Percentiles rank a stretch among this genome's conserved stretches.
Evolutionary conservation across 2,888 invertebrate species (phyloP).

Genomic region (Smittia sp.): DNA sequence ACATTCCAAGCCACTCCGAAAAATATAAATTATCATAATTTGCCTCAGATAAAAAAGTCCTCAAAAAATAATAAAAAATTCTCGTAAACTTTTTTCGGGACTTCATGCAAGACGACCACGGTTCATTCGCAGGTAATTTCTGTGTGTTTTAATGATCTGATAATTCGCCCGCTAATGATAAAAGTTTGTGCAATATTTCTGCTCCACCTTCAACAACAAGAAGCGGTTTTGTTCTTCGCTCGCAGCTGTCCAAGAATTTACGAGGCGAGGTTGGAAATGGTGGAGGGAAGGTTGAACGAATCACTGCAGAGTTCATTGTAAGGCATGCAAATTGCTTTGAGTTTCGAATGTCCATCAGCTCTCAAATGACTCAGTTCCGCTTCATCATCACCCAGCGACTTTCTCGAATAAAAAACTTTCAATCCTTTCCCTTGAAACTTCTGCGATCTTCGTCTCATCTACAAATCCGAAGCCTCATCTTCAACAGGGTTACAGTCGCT

Average conservation of each 20-base stretch:
- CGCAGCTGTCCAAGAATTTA: slow-evolving; percentile 40
- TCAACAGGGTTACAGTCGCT: slow-evolving; percentile 19
- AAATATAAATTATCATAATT: slow-evolving; percentile 37
- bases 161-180: slow-evolving; percentile 41
- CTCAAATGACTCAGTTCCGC: too few species aligned
- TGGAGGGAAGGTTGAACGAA: too few species aligned
- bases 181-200: slow-evolving; percentile 40
- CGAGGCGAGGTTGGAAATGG: not conserved
- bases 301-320: too few species aligned
- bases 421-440: not conserved
- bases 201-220: slow-evolving; percentile 2
- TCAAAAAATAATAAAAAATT: slow-evolving; percentile 5
- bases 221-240: slow-evolving; percentile 10
- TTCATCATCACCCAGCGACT: too few species aligned
- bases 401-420: not conserved
- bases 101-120: not conserved
- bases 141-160: slow-evolving; percentile 39
- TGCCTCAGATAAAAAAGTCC: slow-evolving; percentile 23
- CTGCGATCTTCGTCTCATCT: slow-evolving; percentile 22
- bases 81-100: slow-evolving; percentile 19
- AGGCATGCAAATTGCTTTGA: too few species aligned
- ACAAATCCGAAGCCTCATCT: slow-evolving; percentile 16
- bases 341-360: too few species aligned
- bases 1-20: too few species aligned
- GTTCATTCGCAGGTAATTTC: slow-evolving; percentile 41